Evolutionary conservation across 2,113 vertebrate species (phyloP).

Genomic region (Phylloscopus whistleri): DNA sequence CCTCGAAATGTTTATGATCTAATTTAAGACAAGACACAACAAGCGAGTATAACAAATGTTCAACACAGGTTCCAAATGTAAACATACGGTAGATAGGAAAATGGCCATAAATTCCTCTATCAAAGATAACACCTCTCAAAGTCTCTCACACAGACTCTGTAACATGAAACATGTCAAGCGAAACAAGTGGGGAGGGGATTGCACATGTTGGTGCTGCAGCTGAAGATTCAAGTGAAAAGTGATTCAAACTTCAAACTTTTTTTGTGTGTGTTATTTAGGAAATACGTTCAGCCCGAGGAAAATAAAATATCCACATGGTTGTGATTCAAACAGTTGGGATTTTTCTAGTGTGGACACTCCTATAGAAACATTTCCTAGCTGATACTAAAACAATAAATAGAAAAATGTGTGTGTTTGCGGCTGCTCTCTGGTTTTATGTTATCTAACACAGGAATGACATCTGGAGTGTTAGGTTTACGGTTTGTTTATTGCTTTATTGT

Average conservation of each 20-base stretch:
- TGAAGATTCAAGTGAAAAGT: constrained; percentile 8
- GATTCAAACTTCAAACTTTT: not conserved
- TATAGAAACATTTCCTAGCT: not conserved
- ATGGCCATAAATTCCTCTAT: constrained; percentile 68
- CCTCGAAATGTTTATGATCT: constrained; percentile 60
- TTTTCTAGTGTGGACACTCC: not conserved
- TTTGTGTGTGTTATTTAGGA: not conserved
- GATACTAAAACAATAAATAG: constrained; percentile 25
- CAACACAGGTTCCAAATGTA: constrained; percentile 63
- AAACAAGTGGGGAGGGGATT: not conserved
- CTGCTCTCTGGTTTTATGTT: constrained; percentile 34
- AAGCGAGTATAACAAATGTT: constrained; percentile 63
- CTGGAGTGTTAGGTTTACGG: constrained; percentile 41
- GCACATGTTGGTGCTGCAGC: not conserved
- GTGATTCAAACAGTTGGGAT: not conserved
- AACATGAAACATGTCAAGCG: constrained; percentile 54
- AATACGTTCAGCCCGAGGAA: not conserved
- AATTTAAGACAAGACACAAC: constrained; percentile 65
- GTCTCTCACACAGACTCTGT: not conserved
- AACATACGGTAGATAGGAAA: constrained; percentile 67
- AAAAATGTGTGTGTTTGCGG: not conserved
- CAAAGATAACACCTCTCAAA: constrained; percentile 66
- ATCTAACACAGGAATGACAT: constrained; percentile 37
- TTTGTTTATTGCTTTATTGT: constrained; percentile 56
- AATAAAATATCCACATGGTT: not conserved